Base-by-base conservation (phyloP, 1,140 invertebrate genomes). In the Panagrolaimus sp. region DNA sequence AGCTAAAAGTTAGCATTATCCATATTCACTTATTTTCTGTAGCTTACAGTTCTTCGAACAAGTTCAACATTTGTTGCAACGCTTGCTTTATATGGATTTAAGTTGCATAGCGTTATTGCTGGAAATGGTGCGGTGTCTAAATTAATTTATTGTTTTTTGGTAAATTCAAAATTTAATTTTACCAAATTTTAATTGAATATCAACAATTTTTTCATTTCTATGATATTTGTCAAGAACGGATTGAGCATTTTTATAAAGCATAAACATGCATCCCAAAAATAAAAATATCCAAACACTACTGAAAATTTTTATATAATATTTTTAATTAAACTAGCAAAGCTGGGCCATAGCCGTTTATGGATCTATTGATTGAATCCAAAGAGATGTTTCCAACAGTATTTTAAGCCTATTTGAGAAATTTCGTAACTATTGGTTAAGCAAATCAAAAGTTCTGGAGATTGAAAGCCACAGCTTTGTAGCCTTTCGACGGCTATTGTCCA, bases 131-230 rank as follows among this genome's bases (percentile, higher is more conserved):
- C 78, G 67, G 73, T 65, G 57, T 74, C 51, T 68, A 63, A 31
- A 68, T 46, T 47, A 9, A 9, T 53, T 66, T 9, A 3, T 38
- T 38, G 23, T 31, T 13, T n/a, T n/a, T n/a, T n/a, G n/a, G n/a
- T n/a, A n/a, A n/a, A 53, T 7, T 46, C 13, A 62, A 72, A 70
- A 38, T 53, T 63, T 51, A 4, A 38, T 38, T 11, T 23, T 57
- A 76, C 74, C 78, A 67, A 79, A 79, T 61, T 80, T 79, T 11
- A 79, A 63, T 47, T 74, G 68, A 46, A 79, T 80, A 69, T 79
- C 78, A 1, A 78, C 77, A 63, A 79, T 79, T 66, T 79, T 79
- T 42, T 79, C 78, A 63, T 74, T 79, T 31, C 74, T 63, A 43
- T 75, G 74, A 45, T 77, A 79, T 61, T 79, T 79, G 13, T 73